phyloP scores from a whole-genome alignment of 2,888 invertebrate species.

The Campoplex nolae region DNA sequence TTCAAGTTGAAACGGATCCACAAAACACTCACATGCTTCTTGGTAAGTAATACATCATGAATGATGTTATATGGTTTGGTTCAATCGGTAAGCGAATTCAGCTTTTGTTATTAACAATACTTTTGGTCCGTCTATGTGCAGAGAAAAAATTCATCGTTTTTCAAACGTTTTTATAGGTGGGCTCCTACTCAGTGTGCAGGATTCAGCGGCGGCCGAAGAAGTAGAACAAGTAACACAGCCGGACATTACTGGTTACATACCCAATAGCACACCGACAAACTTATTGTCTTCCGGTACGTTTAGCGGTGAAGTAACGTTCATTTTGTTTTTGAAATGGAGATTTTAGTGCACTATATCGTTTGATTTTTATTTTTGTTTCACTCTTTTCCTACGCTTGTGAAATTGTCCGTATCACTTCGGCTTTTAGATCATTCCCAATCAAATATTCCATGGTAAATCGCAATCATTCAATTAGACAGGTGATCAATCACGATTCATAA shows the following conservation, averaged over 20 bases:
- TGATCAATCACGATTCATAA: not conserved
- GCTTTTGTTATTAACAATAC: too few relatives aligned
- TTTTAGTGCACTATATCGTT: conserved; percentile 69
- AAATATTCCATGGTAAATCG: not conserved
- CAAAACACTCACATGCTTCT: conserved; percentile 95
- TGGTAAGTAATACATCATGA: conserved; percentile 82
- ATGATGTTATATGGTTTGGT: not conserved
- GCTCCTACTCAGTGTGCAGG: conserved; percentile 91
- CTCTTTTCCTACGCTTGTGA: not conserved
- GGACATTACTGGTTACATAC: conserved; percentile 80
- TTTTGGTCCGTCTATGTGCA: too few relatives aligned
- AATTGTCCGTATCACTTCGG: not conserved
- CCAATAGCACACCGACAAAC: conserved; percentile 87
- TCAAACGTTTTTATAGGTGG: conserved; percentile 86
- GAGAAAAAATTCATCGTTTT: not conserved
- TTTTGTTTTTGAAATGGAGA: conserved; percentile 53
- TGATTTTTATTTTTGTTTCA: conserved; percentile 42
- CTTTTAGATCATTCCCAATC: not conserved
- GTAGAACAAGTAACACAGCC: conserved; percentile 87
- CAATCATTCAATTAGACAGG: not conserved
- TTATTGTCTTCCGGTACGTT: conserved; percentile 89
- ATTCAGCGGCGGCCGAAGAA: conserved; percentile 91
- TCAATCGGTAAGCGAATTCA: too few relatives aligned
- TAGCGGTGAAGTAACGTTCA: conserved; percentile 51
- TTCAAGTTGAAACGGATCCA: conserved; percentile 94